Base-by-base conservation (phyloP, 2,113 vertebrate genomes). In the Callionymus lyra region DNA sequence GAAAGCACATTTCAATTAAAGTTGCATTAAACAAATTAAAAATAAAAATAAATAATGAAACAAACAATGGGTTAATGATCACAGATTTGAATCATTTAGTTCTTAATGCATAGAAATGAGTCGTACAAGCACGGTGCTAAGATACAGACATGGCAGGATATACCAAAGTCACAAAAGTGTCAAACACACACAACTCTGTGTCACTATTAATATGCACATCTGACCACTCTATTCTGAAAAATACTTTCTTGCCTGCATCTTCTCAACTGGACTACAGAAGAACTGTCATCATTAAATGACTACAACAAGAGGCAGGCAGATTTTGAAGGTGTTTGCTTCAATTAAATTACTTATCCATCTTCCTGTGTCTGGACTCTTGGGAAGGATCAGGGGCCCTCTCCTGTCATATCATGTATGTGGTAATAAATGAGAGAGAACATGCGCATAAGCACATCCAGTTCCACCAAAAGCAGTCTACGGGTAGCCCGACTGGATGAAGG, bases 351-450 rank as follows among this genome's bases (percentile, higher is more conserved):
- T 61, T 44, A 31, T 16, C 42, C 42, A 55, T 53, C 40, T 50
- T 57, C 21, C 12, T 35, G 44, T 12, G 4, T 43, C 36, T 56
- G 37, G 47, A 65, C 82, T 84, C 77, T 73, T 79, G 79, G 82
- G 80, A 68, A 56, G 46, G 53, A 59, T 86, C 56, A 62, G 63
- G 80, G 82, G 74, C 65, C 81, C 84, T 72, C 77, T 84, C 78
- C 73, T 76, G 83, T 84, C 83, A 90, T 89, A 86, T 87, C 84
- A 79, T 74, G 79, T 85, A 67, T 74, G 58, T 73, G 36, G 65
- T 90, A 86, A 88, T 87, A 81, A 86, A 91, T 89, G 88, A 83
- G 80, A 81, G 80, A 81, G 85, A 89, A 85, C 78, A 85, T 85
- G 77, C 86, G 82, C 75, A 86, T 81, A 83, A 90, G 86, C 83